Conservation (phyloP, 2,113 vertebrate species). For the Pampusana beccarii region DNA sequence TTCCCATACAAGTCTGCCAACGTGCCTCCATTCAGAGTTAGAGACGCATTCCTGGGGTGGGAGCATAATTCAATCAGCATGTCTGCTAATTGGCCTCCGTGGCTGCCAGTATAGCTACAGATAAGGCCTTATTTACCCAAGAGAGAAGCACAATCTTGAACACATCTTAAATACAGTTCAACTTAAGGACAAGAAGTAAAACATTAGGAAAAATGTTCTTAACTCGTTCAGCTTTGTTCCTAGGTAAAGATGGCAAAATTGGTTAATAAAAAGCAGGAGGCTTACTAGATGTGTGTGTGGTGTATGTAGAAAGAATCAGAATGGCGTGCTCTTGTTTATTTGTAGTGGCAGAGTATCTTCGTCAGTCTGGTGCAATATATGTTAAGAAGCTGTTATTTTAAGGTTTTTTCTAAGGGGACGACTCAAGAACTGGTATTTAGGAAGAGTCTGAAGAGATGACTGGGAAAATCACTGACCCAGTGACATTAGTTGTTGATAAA, state of each 20-base stretch:
- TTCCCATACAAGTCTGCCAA: not conserved
- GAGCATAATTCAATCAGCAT: not conserved
- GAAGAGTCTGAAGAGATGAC: not conserved
- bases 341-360: not conserved
- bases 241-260: not conserved
- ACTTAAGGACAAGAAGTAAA: not conserved
- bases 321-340: not conserved
- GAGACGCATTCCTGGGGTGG: not conserved
- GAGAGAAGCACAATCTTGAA: not conserved
- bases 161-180: not conserved
- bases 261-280: not conserved
- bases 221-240: not conserved
- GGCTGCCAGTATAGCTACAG: not conserved
- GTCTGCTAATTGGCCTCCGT: not conserved
- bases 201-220: not conserved
- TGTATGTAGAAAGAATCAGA: not conserved
- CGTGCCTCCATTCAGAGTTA: not conserved
- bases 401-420: not conserved
- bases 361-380: not conserved
- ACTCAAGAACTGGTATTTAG: not conserved
- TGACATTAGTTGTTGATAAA: not conserved
- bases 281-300: fast-evolving
- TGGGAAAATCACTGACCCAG: not conserved
- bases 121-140: not conserved
- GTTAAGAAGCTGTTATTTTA: not conserved